Conservation (phyloP, 2,113 vertebrate species). For the Ascaphus truei region DNA sequence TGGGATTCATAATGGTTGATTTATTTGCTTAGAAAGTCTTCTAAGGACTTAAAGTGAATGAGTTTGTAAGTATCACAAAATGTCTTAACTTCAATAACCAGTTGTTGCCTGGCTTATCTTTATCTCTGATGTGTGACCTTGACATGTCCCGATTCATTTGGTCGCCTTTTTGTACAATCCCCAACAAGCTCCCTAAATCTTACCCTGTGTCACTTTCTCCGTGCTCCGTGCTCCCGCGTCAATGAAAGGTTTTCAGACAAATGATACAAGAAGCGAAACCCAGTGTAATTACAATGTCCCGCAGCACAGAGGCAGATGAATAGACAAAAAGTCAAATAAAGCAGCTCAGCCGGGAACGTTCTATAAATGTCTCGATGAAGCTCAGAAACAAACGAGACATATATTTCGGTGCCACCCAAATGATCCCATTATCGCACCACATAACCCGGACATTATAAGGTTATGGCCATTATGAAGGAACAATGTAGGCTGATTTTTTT, state of each 20-base stretch:
- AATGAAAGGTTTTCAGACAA: slow-evolving; percentile 45
- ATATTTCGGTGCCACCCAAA: slow-evolving; percentile 33
- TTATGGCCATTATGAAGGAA: slow-evolving; percentile 39
- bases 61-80: too few species aligned
- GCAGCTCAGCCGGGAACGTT: slow-evolving; percentile 41
- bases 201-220: slow-evolving; percentile 15
- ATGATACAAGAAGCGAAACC: slow-evolving; percentile 57
- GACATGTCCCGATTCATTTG: slow-evolving; percentile 32
- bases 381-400: slow-evolving; percentile 37
- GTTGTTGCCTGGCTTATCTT: not conserved
- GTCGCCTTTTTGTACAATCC: slow-evolving; percentile 16
- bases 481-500: slow-evolving; percentile 30
- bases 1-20: too few species aligned
- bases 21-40: too few species aligned
- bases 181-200: slow-evolving; percentile 45
- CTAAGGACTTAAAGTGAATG: too few species aligned
- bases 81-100: too few species aligned
- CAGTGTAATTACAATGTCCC: slow-evolving; percentile 53
- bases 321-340: slow-evolving; percentile 25
- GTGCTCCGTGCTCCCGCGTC: slow-evolving; percentile 40
- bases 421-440: slow-evolving; percentile 30
- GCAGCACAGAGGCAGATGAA: slow-evolving; percentile 44
- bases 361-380: slow-evolving; percentile 43
- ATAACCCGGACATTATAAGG: slow-evolving; percentile 31
- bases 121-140: slow-evolving; percentile 35